Conservation (phyloP, 2,113 vertebrate genomes). For the Sterna hirundo region DNA sequence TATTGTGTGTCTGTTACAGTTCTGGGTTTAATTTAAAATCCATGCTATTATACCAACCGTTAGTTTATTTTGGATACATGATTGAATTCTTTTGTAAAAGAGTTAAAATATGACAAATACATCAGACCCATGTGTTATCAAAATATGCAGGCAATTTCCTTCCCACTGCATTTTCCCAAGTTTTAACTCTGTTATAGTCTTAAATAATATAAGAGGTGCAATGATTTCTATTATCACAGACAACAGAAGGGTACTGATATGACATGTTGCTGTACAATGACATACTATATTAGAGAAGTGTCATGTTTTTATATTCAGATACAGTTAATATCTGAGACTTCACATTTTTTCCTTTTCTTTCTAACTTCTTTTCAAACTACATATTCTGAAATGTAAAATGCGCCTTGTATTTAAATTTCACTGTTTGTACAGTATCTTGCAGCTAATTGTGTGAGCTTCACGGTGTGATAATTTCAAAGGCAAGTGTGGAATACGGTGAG, state of each 20-base stretch:
- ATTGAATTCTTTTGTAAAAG: constrained; percentile 24
- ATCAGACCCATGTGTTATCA: constrained; percentile 13
- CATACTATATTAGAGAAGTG: not conserved
- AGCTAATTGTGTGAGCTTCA: not conserved
- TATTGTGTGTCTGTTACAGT: not conserved
- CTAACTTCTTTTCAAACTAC: not conserved
- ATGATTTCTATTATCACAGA: constrained; percentile 50
- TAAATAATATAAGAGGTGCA: constrained; percentile 13
- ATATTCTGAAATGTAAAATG: not conserved
- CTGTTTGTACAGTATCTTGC: not conserved
- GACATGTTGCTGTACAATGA: not conserved
- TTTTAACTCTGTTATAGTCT: constrained; percentile 16
- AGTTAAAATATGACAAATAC: constrained; percentile 9
- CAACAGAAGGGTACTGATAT: constrained; percentile 19
- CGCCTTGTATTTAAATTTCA: not conserved
- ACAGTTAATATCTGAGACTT: not conserved
- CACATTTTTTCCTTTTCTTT: not conserved
- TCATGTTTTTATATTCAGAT: not conserved
- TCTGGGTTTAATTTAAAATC: not conserved
- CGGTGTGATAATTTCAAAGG: not conserved
- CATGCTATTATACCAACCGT: not conserved
- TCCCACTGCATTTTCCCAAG: not conserved
- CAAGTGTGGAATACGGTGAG: not conserved
- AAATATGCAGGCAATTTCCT: constrained; percentile 20
- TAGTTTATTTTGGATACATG: not conserved